A percentile compares a stretch with the other conserved stretches of the same genome.
These are phyloP conservation scores for Julus scandinavius DNA, from an alignment of 2,888 invertebrate species.

Conservation along the genomic window DNA sequence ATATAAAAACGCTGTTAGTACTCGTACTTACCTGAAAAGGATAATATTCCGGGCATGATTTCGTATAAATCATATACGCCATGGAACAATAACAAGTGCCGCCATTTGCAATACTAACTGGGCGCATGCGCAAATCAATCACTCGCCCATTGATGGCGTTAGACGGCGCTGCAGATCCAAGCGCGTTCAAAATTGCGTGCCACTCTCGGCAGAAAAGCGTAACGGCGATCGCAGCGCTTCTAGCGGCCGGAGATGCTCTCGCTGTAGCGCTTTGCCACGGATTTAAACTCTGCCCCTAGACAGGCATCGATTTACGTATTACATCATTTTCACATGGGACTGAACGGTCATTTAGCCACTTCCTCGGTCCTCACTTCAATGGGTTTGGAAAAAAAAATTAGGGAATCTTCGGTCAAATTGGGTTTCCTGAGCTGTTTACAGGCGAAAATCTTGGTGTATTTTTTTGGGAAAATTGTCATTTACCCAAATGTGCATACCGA, in stretches of 20 bases:
- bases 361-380: neutral
- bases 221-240: neutral
- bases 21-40: slow-evolving; percentile 67
- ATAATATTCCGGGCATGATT: slow-evolving; percentile 68
- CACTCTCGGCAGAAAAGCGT: neutral
- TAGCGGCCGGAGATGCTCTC: neutral
- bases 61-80: slow-evolving; percentile 74
- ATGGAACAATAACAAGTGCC: slow-evolving; percentile 99
- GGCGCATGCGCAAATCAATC: slow-evolving; percentile 64
- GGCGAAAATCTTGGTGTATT: neutral
- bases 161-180: neutral
- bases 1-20: slow-evolving; percentile 5
- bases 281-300: neutral
- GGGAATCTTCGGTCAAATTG: neutral
- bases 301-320: neutral
- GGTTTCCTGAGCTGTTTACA: neutral
- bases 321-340: neutral
- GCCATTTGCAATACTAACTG: slow-evolving; percentile 90
- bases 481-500: neutral
- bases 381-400: neutral
- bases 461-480: neutral
- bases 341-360: neutral
- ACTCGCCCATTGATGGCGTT: neutral
- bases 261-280: neutral
- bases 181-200: neutral